Conservation (phyloP, 2,113 vertebrate genomes). For the Dascyllus trimaculatus region DNA sequence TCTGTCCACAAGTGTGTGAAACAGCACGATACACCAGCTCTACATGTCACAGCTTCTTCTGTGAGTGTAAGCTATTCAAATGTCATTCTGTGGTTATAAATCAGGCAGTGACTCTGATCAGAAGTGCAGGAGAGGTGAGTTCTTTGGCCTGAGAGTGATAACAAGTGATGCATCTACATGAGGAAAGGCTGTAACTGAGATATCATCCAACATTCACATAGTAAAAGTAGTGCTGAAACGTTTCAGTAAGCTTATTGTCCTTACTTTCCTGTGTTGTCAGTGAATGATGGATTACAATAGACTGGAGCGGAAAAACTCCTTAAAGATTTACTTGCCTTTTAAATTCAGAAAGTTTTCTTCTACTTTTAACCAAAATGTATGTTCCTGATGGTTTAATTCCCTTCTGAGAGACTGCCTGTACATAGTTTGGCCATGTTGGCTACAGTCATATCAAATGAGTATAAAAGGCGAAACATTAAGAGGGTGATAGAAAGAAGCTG, state of each 20-base stretch:
- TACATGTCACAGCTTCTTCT: slow-evolving; percentile 46
- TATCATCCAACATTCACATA: slow-evolving; percentile 40
- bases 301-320: slow-evolving; percentile 57
- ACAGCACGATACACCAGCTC: slow-evolving; percentile 22
- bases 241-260: slow-evolving; percentile 42
- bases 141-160: slow-evolving; percentile 70
- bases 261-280: slow-evolving; percentile 25
- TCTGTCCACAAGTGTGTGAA: slow-evolving; percentile 13
- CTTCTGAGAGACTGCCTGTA: slow-evolving; percentile 62
- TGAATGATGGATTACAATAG: slow-evolving; percentile 29
- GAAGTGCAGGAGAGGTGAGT: slow-evolving; percentile 39
- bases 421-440: slow-evolving; percentile 36
- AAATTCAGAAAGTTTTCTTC: slow-evolving; percentile 45
- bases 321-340: slow-evolving; percentile 21
- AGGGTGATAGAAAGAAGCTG: slow-evolving; percentile 43
- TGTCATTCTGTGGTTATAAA: slow-evolving; percentile 40
- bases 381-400: slow-evolving; percentile 57
- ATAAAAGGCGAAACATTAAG: slow-evolving; percentile 53
- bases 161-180: slow-evolving; percentile 17
- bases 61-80: slow-evolving; percentile 18
- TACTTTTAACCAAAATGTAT: slow-evolving; percentile 46
- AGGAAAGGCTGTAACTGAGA: slow-evolving; percentile 18
- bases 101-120: slow-evolving; percentile 41
- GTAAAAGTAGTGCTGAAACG: slow-evolving; percentile 60
- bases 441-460: slow-evolving; percentile 63